Evolutionary conservation across 2,113 vertebrate species (phyloP), one percentile per base, ranked within the genome.

Genomic region (Heloderma charlesbogerti): DNA sequence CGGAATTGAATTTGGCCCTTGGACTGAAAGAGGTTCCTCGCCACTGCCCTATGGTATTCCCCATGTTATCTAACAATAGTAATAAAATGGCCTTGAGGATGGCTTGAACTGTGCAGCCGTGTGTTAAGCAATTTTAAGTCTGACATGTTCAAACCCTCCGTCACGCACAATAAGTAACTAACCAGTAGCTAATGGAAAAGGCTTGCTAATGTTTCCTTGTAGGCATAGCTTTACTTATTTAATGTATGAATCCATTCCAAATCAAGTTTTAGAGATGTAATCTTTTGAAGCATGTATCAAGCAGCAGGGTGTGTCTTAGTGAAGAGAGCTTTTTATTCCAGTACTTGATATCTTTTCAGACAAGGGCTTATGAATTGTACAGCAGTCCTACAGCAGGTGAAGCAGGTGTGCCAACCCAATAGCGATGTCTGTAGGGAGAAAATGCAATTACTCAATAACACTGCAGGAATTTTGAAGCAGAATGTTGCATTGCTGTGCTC

Each of bases 371-470:
- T 95, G 94, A 94, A 94, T 94, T 88, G 60, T 82, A 95, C 92
- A 95, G 95, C 96, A 94, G 92, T 75, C 43, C 69, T 92, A 54
- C 80, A 96, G 93, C 94, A 97, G 96, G 94, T 97, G 94, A 94
- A 94, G 75, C 93, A 84, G 90, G 91, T 91, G 90, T 92, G 93
- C 94, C 3, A 63, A 54, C 83, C 93, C 90, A 43, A 13, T 79
- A 80, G 37, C 54, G 37, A 25, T 37, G 29, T 48, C 40, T 77
- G 31, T 25, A 57, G 40, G 20, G 29, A 60, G 60, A 54, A 54
- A 90, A 87, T 87, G 91, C 92, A 37, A n/a, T 83, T 83, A 37
- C 31, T 57, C 51, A 80, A 7, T 80, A 72, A 45, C 91, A 94
- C 94, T 93, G 82, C 0, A 83, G 93, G 92, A 82, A 94, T 94